Base-by-base conservation (phyloP, 2,113 vertebrate species). In the Megaceryle torquata region DNA sequence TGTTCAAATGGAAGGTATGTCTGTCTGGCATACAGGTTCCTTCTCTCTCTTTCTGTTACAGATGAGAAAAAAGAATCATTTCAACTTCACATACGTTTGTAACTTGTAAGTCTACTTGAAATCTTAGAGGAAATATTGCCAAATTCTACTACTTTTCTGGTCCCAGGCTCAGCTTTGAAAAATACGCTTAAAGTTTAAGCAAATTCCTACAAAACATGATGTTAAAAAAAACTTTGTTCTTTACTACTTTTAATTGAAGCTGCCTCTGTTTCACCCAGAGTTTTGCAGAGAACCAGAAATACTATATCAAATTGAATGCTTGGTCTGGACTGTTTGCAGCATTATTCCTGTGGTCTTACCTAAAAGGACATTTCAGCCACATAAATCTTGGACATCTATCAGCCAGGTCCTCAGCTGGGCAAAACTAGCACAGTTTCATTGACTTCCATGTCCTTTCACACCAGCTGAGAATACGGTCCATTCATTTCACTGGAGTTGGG, bases 41-140 rank as follows among this genome's bases (percentile, higher is more conserved):
- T 94, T 75, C 92, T 88, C n/a, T 37, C 78, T 89, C 83, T 86
- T 63, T 89, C 79, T 92, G 37, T 79, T 93, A 67, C 6, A 41
- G 92, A 93, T 91, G 81, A 92, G 92, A 83, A 70, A 81, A 97
- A 97, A 96, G 75, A 82, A 79, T 91, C 63, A 21, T 93, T 95
- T 95, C 94, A 87, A 24, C 78, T 94, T 90, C 92, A 86, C 89
- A 26, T 82, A 24, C 95, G 92, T 96, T 96, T 94, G 91, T 96
- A 95, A 92, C 97, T 97, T 97, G 63, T 68, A 92, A 94, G 86
- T 82, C 83, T 88, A 82, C 86, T 94, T 92, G 92, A 95, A 95
- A 91, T 89, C 77, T 85, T 93, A 94, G 86, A 94, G 95, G 93
- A 95, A 89, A 85, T 59, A 79, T 96, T 96, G 95, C 95, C 96